These are phyloP conservation scores for Stenoptilia bipunctidactyla DNA, from an alignment of 2,888 invertebrate species.

Conservation along the genomic window DNA sequence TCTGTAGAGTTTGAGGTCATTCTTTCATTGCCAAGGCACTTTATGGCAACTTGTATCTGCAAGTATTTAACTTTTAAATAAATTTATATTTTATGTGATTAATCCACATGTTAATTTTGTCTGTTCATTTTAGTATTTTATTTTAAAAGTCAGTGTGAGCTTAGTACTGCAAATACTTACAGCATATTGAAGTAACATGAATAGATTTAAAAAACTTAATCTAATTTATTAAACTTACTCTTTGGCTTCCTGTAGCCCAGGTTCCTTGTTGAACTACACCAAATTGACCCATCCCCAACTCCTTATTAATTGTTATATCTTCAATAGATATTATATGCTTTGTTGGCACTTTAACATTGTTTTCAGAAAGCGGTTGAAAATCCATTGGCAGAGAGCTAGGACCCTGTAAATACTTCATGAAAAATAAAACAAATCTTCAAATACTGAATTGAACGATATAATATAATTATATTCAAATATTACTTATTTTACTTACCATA, in stretches of 20 bases:
- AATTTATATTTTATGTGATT: too few relatives aligned
- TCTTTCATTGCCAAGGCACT: slow-evolving; percentile 93
- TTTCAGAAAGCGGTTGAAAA: slow-evolving; percentile 39
- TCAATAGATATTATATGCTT: slow-evolving; percentile 93
- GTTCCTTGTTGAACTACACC: slow-evolving; percentile 98
- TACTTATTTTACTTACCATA: slow-evolving; percentile 29
- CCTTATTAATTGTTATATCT: slow-evolving; percentile 93
- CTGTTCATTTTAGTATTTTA: too few relatives aligned
- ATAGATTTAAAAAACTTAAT: slow-evolving; percentile 6
- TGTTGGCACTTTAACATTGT: slow-evolving; percentile 75
- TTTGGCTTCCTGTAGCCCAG: slow-evolving; percentile 94
- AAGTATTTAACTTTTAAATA: too few relatives aligned
- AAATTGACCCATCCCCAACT: slow-evolving; percentile 96
- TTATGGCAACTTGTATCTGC: slow-evolving; percentile 95
- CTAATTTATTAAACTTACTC: slow-evolving; percentile 66
- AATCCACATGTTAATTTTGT: too few relatives aligned
- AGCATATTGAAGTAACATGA: too few relatives aligned
- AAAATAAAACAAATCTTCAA: too few relatives aligned
- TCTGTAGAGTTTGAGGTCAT: slow-evolving; percentile 97
- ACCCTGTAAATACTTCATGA: slow-evolving; percentile 28
- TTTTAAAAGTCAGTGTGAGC: too few relatives aligned
- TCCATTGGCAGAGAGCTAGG: slow-evolving; percentile 31
- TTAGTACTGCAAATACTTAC: too few relatives aligned
- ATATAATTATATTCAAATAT: background rate
- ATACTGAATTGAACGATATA: background rate